Evolutionary conservation across 2,888 invertebrate species (phyloP), one percentile per base, ranked within the genome.

Genomic region (Ormyrus thymus): DNA sequence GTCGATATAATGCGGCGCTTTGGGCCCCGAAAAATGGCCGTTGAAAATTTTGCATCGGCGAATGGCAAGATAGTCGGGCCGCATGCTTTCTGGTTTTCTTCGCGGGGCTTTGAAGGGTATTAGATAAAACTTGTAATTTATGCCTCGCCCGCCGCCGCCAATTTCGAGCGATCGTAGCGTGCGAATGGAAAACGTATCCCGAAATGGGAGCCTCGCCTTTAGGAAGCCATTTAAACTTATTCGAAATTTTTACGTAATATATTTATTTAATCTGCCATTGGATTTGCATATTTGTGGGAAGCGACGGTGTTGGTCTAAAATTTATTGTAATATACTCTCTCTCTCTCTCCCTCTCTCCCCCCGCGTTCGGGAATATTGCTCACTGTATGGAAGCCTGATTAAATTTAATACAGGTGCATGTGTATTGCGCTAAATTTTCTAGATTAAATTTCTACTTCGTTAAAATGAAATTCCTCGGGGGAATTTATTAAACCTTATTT

Each of bases 71-170:
- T 29, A 29, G 29, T 29, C 45, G 10, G 48, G 13, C 6, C 7
- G 45, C 10, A 29, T 29, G 8, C 3, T 15, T 46, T 66, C 53
- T 10, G 10, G 11, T 70, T 70, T 46, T 58, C 51, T 58, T 43
- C 29, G 29, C 29, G 29, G 29, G 29, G 3, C 29, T 69, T 69
- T 48, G 6, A 68, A 43, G 68, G 68, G 53, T 69, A 13, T 56
- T 46, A 45, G 68, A 68, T 53, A 53, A 51, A 68, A 43, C 68
- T 43, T 7, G 48, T 5, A 55, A 68, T 68, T 68, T 53, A 68
- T 53, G 55, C 11, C 46, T 53, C 43, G 29, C 6, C 7, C 43
- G 45, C 53, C 9, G 13, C 45, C 45, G 68, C 55, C 55, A 45
- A 56, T 68, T 68, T 55, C 13, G 64, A 62, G 45, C 11, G n/a